Base-by-base conservation (phyloP, 2,797 vertebrate species). In the Paguma larvata region DNA sequence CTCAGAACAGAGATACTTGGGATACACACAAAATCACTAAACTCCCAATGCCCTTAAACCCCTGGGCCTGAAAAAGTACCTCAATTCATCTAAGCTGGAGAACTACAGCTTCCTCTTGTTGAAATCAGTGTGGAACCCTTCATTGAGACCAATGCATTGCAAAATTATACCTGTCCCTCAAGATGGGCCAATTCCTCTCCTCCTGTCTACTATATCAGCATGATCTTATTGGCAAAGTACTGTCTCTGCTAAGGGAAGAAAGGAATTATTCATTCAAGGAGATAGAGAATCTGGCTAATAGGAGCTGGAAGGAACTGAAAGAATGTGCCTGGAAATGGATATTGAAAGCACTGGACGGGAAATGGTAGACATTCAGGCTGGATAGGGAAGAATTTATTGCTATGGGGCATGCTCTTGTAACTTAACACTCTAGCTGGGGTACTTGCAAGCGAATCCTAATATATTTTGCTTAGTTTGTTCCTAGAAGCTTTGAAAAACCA, bases 401-500 rank as follows among this genome's bases (percentile, higher is more conserved):
- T 46, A 59, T 21, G 19, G 25, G 6, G 1, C 3, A 25, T 30
- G 23, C 0, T 84, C 30, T 59, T 75, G 2, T 67, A 89, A 70
- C 16, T 48, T 91, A 13, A 68, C 4, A 78, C 67, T 16, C 38
- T 84, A 41, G 2, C 30, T 18, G 14, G 38, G 25, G 11, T 23
- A 46, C 63, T 80, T 68, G 9, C 11, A 96, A 96, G 25, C 15
- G 46, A 75, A 9, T 73, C 8, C 41, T 86, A 30, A 79, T 48
- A 65, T 30, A 41, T 34, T 84, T 87, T 63, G 10, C 11, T 59
- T 82, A 11, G 10, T 73, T 89, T 63, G 15, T 77, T 82, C 53
- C 63, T 34, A 38, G 8, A 62, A 79, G 32, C 53, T 70, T 46
- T n/a, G 62, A 18, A 65, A 41, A 95, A 65, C 53, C 27, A 63